Percentiles rank a stretch among this genome's conserved stretches.
Evolutionary conservation across 2,797 vertebrate genomes (phyloP).

Genomic region (Anniella stebbinsi): DNA sequence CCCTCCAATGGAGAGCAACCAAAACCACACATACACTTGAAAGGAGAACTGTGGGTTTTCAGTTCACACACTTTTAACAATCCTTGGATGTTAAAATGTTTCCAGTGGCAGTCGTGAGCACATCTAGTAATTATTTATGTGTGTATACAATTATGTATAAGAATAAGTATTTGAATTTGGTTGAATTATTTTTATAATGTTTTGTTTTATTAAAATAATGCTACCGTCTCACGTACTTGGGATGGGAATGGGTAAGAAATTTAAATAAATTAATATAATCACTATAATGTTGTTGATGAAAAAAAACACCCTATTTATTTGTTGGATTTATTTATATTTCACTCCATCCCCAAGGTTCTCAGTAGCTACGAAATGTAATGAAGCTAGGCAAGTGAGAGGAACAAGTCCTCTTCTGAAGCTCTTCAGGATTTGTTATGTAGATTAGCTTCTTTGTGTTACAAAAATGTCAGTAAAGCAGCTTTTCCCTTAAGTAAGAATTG

Average conservation of each 20-base stretch:
- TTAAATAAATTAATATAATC: neutral
- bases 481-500: neutral
- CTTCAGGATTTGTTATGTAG: neutral
- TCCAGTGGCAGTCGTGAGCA: neutral
- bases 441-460: neutral
- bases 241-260: neutral
- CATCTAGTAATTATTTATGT: neutral
- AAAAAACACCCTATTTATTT: neutral
- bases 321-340: neutral
- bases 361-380: neutral
- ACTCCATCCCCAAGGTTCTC: neutral
- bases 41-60: neutral
- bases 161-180: conserved; percentile 13
- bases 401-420: neutral
- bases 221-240: neutral
- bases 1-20: neutral
- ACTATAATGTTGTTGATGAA: neutral
- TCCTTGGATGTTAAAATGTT: neutral
- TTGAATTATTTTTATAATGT: conserved; percentile 12
- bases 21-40: neutral
- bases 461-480: neutral
- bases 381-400: neutral
- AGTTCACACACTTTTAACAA: neutral
- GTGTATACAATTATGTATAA: neutral
- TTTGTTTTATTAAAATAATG: neutral